Conservation (phyloP, 2,888 invertebrate genomes). For the Gymnosoma rotundatum region DNA sequence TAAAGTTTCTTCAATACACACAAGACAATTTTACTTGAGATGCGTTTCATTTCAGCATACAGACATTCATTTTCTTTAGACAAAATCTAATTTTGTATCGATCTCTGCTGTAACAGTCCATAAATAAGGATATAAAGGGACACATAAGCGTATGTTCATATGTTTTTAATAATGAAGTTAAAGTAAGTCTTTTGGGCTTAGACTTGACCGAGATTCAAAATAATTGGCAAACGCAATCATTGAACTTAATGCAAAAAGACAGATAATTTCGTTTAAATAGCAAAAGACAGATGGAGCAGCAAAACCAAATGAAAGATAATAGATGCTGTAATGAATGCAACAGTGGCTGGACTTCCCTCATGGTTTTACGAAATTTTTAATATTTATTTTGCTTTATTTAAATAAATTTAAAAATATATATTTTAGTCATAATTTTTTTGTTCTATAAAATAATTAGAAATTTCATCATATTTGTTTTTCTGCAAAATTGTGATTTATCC, state of each 20-base stretch:
- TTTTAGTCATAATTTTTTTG: no score
- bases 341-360: no score
- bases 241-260: constrained; percentile 21
- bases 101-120: constrained; percentile 30
- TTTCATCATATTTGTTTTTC: no score
- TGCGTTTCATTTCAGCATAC: no score
- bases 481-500: no score
- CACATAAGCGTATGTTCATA: background rate
- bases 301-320: background rate
- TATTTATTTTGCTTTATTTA: no score
- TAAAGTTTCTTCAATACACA: constrained; percentile 51
- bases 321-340: background rate
- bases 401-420: no score
- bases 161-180: constrained; percentile 52
- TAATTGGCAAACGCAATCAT: constrained; percentile 64
- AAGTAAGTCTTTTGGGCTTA: constrained; percentile 65
- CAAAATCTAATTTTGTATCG: constrained; percentile 49
- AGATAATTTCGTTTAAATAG: background rate
- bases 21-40: constrained; percentile 36
- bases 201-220: constrained; percentile 63
- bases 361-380: no score
- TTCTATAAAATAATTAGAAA: no score
- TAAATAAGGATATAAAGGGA: constrained; percentile 40
- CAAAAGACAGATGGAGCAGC: background rate
- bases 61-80: constrained; percentile 11